phyloP scores from a whole-genome alignment of 2,888 invertebrate species.

The Geophilus truncorum region DNA sequence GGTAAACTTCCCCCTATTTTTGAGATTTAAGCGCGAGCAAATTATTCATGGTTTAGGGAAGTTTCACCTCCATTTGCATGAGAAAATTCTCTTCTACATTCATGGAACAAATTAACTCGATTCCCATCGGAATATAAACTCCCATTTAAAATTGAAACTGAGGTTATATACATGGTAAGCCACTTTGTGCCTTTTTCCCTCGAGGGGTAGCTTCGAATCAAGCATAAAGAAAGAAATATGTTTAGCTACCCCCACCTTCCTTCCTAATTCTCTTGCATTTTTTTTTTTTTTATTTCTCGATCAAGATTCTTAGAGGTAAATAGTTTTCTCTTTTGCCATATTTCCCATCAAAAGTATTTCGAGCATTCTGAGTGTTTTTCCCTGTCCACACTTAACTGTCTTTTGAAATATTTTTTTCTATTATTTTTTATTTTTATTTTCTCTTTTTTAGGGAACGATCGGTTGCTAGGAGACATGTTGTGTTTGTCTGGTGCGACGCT shows the following conservation, averaged over 20 bases:
- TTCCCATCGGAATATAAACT: not conserved
- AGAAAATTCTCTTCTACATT: not conserved
- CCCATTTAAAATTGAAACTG: not conserved
- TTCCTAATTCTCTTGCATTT: not conserved
- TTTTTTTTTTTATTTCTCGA: not conserved
- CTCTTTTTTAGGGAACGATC: slow-evolving; percentile 64
- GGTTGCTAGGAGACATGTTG: slow-evolving; percentile 74
- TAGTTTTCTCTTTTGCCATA: not conserved
- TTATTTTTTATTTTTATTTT: slow-evolving; percentile 34
- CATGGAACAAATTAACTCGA: not conserved
- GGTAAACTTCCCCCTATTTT: not conserved
- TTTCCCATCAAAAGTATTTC: not conserved
- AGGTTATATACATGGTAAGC: not conserved
- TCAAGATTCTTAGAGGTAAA: no score
- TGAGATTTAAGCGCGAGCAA: not conserved
- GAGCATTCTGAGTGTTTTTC: not conserved
- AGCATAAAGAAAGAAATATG: not conserved
- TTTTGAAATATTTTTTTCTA: not conserved
- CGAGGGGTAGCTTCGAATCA: not conserved
- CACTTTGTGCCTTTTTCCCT: not conserved
- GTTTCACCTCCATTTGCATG: not conserved
- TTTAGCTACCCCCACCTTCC: not conserved
- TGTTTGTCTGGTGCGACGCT: slow-evolving; percentile 71
- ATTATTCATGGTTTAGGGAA: not conserved
- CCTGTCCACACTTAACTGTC: not conserved